phyloP scores from a whole-genome alignment of 2,797 vertebrate genomes.

The Sebastes vulpes region DNA sequence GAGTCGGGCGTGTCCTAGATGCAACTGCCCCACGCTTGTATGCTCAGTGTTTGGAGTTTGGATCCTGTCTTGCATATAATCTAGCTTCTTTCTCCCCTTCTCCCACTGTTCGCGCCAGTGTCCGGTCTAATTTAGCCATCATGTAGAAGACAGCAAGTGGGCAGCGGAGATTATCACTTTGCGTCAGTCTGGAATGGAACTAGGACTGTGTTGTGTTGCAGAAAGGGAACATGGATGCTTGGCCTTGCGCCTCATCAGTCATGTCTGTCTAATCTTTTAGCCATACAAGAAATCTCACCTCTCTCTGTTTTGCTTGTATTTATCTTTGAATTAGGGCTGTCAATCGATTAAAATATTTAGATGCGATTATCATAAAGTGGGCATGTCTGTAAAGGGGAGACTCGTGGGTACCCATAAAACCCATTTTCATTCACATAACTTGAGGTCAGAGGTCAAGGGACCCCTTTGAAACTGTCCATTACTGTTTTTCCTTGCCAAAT shows the following conservation, averaged over 20 bases:
- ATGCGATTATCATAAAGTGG: no score
- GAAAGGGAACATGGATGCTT: background rate
- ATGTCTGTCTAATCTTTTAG: background rate
- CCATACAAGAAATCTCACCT: no score
- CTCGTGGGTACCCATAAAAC: no score
- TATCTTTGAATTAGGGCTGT: no score
- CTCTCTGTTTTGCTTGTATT: no score
- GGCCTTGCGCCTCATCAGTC: background rate
- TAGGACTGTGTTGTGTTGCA: background rate
- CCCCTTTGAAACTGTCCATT: no score
- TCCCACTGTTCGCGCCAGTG: background rate
- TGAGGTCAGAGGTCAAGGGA: no score
- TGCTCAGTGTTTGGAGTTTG: slow-evolving; percentile 27
- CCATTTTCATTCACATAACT: no score
- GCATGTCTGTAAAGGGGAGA: no score
- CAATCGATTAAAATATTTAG: no score
- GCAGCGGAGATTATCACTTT: background rate
- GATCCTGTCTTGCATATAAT: background rate
- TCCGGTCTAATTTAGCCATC: slow-evolving; percentile 56
- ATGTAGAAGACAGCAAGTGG: slow-evolving; percentile 10
- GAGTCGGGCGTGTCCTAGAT: slow-evolving; percentile 77
- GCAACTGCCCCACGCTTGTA: slow-evolving; percentile 60
- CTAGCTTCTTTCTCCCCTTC: background rate
- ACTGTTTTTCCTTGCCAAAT: no score
- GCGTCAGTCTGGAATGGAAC: background rate